These are phyloP conservation scores for Oscheius onirici DNA, from an alignment of 2,888 invertebrate species.

Conservation along the genomic window DNA sequence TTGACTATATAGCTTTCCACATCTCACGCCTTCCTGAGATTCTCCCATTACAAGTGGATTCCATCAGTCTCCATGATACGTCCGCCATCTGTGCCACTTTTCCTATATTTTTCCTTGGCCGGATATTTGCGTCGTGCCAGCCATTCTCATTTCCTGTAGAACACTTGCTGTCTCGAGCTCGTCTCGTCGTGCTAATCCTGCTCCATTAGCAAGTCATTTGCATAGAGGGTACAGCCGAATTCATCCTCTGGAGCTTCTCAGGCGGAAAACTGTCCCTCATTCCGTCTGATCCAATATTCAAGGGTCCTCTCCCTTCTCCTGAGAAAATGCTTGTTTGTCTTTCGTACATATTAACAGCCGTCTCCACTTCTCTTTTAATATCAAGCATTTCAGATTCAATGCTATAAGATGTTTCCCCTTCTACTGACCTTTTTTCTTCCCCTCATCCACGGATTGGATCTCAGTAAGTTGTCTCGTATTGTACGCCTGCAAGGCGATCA, in stretches of 20 bases:
- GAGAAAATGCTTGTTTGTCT: constrained; percentile 31
- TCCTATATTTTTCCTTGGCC: background rate
- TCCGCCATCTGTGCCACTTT: constrained; percentile 14
- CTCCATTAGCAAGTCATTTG: constrained; percentile 25
- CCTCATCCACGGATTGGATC: background rate
- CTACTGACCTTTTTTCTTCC: background rate
- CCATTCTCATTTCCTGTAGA: background rate
- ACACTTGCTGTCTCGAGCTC: background rate
- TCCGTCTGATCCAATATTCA: constrained; percentile 3
- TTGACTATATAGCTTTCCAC: background rate
- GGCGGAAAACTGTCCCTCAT: constrained; percentile 13
- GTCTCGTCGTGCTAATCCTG: constrained; percentile 11
- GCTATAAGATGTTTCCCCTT: background rate
- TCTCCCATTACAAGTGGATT: constrained; percentile 13
- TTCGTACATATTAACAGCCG: constrained; percentile 28
- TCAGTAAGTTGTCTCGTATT: background rate
- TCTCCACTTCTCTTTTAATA: background rate
- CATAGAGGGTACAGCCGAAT: constrained; percentile 8
- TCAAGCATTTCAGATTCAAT: background rate
- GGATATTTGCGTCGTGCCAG: background rate
- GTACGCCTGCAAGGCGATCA: constrained; percentile 11
- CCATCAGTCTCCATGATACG: background rate
- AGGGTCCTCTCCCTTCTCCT: background rate
- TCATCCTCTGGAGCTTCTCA: background rate
- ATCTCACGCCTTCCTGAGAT: background rate